Evolutionary conservation across 2,797 vertebrate species (phyloP).

Genomic region (Neosilurus hyrtlii): DNA sequence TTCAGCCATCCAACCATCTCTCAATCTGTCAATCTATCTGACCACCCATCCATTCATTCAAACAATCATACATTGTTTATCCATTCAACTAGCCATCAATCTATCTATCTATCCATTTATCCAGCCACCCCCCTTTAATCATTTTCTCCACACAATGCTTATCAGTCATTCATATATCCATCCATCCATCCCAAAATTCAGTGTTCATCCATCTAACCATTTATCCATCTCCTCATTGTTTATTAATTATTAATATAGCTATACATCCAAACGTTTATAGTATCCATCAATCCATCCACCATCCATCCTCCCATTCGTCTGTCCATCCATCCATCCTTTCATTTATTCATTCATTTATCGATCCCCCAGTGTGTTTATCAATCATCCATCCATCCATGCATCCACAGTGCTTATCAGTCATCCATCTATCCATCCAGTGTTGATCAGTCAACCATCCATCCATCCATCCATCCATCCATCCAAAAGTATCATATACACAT

Average conservation of each 20-base stretch:
- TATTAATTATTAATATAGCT: no score
- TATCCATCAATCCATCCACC: neutral
- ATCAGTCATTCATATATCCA: neutral
- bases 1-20: no score
- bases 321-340: no score
- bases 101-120: neutral
- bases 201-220: no score
- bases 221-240: no score
- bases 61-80: neutral
- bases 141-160: no score
- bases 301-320: neutral
- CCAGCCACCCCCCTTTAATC: neutral
- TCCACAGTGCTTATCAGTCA: neutral
- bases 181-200: no score
- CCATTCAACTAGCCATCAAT: neutral
- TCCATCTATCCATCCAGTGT: no score
- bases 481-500: neutral
- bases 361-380: neutral
- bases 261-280: no score
- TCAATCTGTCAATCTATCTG: neutral
- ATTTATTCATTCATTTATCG: neutral
- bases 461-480: neutral
- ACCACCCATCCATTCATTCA: neutral
- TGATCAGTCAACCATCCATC: neutral
- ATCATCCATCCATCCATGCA: neutral